Percentiles rank a stretch among this genome's conserved stretches.
These are phyloP conservation scores for Wiebesia pumilae DNA, from an alignment of 1,140 invertebrate genomes.

Conservation along the genomic window DNA sequence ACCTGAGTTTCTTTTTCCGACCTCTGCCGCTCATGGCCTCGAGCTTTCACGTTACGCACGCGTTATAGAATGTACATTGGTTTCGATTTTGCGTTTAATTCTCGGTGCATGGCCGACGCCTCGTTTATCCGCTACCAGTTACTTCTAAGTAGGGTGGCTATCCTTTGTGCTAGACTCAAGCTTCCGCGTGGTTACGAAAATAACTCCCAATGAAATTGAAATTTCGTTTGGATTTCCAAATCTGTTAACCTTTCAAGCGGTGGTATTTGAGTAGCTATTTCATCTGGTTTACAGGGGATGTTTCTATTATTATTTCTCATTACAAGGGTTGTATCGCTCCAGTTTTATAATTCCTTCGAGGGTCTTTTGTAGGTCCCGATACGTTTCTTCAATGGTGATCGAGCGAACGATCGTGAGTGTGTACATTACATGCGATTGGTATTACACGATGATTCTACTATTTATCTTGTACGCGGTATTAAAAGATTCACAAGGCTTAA, in stretches of 20 bases:
- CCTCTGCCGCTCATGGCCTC: not conserved
- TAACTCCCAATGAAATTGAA: not conserved
- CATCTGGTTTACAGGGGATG: not conserved
- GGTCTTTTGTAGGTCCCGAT: too few relatives aligned
- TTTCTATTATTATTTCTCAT: not conserved
- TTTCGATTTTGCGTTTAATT: not conserved
- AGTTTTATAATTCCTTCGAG: not conserved
- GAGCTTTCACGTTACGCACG: not conserved
- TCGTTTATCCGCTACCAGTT: not conserved
- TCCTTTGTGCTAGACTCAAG: not conserved
- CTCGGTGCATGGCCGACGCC: not conserved
- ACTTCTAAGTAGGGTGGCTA: conserved; percentile 1
- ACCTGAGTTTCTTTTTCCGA: conserved; percentile 2
- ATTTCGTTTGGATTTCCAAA: not conserved
- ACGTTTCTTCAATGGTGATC: too few relatives aligned
- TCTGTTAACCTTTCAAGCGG: not conserved
- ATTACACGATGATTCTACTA: too few relatives aligned
- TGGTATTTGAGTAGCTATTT: not conserved
- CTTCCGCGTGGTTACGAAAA: not conserved
- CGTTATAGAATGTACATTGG: not conserved
- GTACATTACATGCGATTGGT: too few relatives aligned
- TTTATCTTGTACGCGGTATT: too few relatives aligned
- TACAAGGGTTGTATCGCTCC: not conserved
- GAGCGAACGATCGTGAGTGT: too few relatives aligned
- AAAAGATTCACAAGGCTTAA: too few relatives aligned